Conservation (phyloP, 2,113 vertebrate genomes). For the Eudyptes chrysolophus region DNA sequence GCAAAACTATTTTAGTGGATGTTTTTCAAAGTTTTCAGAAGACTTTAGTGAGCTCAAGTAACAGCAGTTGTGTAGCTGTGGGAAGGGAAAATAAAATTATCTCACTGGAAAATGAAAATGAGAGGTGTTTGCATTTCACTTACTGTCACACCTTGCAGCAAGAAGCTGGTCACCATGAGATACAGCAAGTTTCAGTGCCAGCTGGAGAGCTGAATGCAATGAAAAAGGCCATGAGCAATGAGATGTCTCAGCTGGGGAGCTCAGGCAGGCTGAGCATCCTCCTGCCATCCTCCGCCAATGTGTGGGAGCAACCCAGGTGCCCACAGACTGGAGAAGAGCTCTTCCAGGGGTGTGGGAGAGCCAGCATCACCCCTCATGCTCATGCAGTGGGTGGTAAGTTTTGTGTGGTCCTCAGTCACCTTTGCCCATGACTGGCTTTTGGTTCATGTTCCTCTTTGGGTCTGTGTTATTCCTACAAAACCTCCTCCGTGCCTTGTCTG, state of each 20-base stretch:
- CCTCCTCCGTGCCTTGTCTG: background rate
- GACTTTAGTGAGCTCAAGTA: background rate
- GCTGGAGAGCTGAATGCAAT: constrained; percentile 17
- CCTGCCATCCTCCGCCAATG: background rate
- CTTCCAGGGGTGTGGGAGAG: background rate
- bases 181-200: background rate
- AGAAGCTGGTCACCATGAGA: constrained; percentile 38
- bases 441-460: background rate
- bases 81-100: constrained; percentile 15
- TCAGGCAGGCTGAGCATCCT: constrained; percentile 11
- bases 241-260: constrained; percentile 4
- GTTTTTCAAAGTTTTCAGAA: constrained; percentile 14
- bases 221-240: background rate
- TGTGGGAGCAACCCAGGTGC: background rate
- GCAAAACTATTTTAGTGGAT: background rate
- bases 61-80: constrained; percentile 16
- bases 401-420: background rate
- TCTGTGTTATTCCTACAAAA: background rate
- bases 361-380: background rate
- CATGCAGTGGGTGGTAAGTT: background rate
- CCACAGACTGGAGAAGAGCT: background rate
- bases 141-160: constrained; percentile 31
- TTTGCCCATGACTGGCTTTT: background rate
- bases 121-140: constrained; percentile 39
- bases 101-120: background rate